These are phyloP conservation scores for Chrysochloris asiatica DNA, from an alignment of 2,113 vertebrate genomes.

Conservation along the genomic window DNA sequence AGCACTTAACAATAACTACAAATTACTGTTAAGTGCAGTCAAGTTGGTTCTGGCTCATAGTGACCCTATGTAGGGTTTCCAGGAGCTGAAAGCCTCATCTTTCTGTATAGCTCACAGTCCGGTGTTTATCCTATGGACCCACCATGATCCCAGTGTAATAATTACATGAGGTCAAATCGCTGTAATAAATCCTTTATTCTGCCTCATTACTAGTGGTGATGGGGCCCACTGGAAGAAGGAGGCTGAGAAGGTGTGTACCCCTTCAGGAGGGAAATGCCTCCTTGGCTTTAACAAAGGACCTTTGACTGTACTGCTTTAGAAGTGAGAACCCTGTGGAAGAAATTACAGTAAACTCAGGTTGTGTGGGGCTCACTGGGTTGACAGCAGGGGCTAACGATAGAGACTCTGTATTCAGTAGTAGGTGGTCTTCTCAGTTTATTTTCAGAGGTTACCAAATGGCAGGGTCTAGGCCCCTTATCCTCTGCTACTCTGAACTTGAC, in stretches of 20 bases:
- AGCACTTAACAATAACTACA: too few species aligned
- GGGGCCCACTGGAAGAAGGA: neutral
- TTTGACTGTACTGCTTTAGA: neutral
- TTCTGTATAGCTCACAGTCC: too few species aligned
- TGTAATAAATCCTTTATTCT: neutral
- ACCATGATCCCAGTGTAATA: neutral
- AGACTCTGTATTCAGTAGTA: neutral
- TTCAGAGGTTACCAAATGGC: neutral
- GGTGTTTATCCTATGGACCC: too few species aligned
- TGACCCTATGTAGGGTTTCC: too few species aligned
- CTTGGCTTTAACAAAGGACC: neutral
- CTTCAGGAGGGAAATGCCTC: neutral
- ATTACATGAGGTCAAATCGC: neutral
- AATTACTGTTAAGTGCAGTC: too few species aligned
- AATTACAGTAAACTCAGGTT: neutral
- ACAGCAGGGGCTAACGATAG: neutral
- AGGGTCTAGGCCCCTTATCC: too few species aligned
- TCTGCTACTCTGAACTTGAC: neutral
- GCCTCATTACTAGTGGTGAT: neutral
- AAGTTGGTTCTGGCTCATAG: too few species aligned
- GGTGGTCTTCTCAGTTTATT: neutral
- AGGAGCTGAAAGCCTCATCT: too few species aligned
- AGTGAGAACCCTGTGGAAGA: neutral
- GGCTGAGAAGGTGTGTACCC: neutral
- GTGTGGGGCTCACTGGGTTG: neutral